Evolutionary conservation across 2,113 vertebrate genomes (phyloP).

Genomic region (Noturus placidus): DNA sequence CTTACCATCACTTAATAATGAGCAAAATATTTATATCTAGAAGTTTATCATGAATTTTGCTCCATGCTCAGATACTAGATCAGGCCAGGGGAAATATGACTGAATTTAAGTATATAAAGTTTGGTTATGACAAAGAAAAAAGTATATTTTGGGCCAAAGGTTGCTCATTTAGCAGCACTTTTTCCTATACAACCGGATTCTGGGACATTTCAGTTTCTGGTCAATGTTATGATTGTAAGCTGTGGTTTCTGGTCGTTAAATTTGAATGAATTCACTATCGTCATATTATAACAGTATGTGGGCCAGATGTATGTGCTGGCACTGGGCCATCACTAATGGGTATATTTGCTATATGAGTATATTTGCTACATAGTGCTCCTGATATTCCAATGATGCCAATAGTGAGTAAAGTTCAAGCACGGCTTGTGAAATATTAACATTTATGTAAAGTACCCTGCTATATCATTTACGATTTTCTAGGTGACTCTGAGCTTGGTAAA

Average conservation of each 20-base stretch:
- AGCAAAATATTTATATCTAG: background rate
- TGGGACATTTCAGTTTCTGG: background rate
- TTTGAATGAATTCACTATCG: background rate
- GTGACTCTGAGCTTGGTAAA: background rate
- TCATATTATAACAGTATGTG: background rate
- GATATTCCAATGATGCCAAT: background rate
- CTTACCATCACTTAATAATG: background rate
- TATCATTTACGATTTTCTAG: background rate
- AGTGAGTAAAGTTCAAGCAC: background rate
- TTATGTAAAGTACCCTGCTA: background rate
- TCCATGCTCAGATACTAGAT: background rate
- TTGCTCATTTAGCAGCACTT: background rate
- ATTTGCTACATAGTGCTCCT: slow-evolving; percentile 3
- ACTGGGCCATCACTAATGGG: background rate
- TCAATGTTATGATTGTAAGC: background rate
- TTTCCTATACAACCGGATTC: background rate
- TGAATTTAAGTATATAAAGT: background rate
- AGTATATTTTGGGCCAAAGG: background rate
- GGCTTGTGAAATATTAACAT: background rate
- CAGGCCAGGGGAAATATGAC: background rate
- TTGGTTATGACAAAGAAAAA: background rate
- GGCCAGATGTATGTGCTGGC: slow-evolving; percentile 4
- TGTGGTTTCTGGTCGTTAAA: background rate
- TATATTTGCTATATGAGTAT: slow-evolving; percentile 4
- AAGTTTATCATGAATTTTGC: background rate